A percentile compares a stretch with the other conserved stretches of the same genome.
These are phyloP conservation scores for Chrysodeixis includens DNA, from an alignment of 2,888 invertebrate species.

Conservation along the genomic window DNA sequence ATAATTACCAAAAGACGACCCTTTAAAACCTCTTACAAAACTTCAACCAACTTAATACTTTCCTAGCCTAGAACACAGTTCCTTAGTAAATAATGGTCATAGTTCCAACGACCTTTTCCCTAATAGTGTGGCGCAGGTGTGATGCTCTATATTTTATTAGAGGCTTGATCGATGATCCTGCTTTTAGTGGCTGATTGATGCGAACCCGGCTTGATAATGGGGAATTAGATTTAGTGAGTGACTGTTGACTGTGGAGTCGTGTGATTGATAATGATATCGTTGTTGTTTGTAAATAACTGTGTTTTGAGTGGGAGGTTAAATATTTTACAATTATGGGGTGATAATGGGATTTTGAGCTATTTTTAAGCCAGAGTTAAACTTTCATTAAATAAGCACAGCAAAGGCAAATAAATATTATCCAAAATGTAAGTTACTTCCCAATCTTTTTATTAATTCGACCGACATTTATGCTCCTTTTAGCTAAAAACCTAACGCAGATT, in stretches of 20 bases:
- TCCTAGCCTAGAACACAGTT: neutral
- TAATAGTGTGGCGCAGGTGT: slow-evolving; percentile 52
- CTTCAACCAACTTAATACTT: neutral
- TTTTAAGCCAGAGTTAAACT: no score
- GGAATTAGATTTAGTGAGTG: neutral
- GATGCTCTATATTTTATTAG: slow-evolving; percentile 41
- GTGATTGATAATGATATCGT: neutral
- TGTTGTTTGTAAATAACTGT: neutral
- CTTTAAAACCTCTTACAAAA: neutral
- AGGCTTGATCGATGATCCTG: slow-evolving; percentile 29
- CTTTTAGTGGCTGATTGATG: slow-evolving; percentile 9
- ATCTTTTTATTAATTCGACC: no score
- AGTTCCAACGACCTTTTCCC: slow-evolving; percentile 40
- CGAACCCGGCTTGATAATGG: neutral
- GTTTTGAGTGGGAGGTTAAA: no score
- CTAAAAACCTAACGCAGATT: no score
- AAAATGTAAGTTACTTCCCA: no score
- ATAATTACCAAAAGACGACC: no score
- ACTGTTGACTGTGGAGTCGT: neutral
- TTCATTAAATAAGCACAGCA: no score
- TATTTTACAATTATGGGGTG: no score
- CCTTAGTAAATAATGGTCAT: slow-evolving; percentile 33
- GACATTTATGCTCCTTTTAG: no score
- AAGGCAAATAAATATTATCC: no score
- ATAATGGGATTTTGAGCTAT: no score